phyloP scores from a whole-genome alignment of 2,888 invertebrate species.

The Hydrotaea cyrtoneurina region DNA sequence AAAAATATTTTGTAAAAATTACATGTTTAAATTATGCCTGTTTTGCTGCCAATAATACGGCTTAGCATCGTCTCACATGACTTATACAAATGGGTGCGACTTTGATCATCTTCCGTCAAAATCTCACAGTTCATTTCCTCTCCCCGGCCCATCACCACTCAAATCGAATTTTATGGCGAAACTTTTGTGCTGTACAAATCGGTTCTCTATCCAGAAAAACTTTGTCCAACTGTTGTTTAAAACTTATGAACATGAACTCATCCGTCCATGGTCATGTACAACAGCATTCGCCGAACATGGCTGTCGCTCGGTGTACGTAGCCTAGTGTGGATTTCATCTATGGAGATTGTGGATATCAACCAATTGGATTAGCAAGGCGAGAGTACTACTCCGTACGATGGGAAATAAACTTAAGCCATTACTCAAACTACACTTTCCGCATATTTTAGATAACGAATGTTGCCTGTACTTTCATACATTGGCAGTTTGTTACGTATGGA shows the following conservation, averaged over 20 bases:
- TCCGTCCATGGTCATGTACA: neutral
- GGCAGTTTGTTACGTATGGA: neutral
- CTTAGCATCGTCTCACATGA: too few species aligned
- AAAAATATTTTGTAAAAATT: too few species aligned
- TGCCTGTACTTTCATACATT: neutral
- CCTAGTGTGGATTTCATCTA: constrained; percentile 15
- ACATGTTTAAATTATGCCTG: too few species aligned
- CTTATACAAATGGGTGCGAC: neutral
- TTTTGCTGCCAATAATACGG: too few species aligned
- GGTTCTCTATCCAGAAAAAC: neutral
- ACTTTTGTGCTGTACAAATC: constrained; percentile 10
- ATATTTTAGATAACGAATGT: constrained; percentile 52
- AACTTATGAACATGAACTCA: neutral
- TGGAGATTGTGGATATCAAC: constrained; percentile 24
- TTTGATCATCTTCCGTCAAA: neutral
- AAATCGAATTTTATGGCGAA: constrained; percentile 26
- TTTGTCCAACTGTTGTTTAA: neutral
- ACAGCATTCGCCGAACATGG: neutral
- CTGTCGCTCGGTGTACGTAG: neutral
- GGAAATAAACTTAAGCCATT: constrained; percentile 64
- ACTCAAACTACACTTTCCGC: constrained; percentile 56
- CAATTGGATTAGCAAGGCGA: constrained; percentile 43
- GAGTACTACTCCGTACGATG: neutral
- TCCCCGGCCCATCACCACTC: neutral
- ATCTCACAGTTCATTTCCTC: neutral